Evolutionary conservation across 2,888 invertebrate species (phyloP).

Genomic region (Synergus gifuensis): DNA sequence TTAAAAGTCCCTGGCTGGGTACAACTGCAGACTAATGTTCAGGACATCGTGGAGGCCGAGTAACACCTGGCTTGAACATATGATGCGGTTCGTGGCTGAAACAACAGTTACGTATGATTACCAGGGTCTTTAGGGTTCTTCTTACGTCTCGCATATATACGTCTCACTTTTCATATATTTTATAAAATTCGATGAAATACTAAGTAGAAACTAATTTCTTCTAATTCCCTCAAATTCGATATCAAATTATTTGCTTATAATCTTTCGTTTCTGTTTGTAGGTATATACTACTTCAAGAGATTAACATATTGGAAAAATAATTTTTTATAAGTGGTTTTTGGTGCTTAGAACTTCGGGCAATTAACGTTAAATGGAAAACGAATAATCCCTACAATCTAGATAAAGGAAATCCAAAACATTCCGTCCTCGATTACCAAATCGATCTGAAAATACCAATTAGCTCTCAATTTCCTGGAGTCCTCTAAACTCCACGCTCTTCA

Average conservation of each 20-base stretch:
- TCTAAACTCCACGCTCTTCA: constrained; percentile 35
- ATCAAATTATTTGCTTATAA: neutral
- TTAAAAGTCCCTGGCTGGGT: neutral
- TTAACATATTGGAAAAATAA: too few species aligned
- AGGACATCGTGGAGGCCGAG: constrained; percentile 20
- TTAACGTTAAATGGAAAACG: neutral
- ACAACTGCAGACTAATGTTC: neutral
- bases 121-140: constrained; percentile 11
- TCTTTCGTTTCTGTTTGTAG: too few species aligned
- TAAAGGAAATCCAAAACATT: constrained; percentile 7
- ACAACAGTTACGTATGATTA: constrained; percentile 19
- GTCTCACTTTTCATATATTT: neutral
- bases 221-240: neutral
- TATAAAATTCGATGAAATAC: neutral
- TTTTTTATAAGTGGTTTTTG: too few species aligned
- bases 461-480: constrained; percentile 31
- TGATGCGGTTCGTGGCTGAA: constrained; percentile 36
- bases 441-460: constrained; percentile 34
- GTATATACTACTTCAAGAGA: too few species aligned
- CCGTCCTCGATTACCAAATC: constrained; percentile 11
- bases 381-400: neutral
- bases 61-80: constrained; percentile 33
- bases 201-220: neutral
- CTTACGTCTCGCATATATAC: neutral
- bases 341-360: too few species aligned